A percentile compares a stretch with the other conserved stretches of the same genome.
phyloP scores from a whole-genome alignment of 1,140 invertebrate genomes.

The Melipona quadrifasciata region DNA sequence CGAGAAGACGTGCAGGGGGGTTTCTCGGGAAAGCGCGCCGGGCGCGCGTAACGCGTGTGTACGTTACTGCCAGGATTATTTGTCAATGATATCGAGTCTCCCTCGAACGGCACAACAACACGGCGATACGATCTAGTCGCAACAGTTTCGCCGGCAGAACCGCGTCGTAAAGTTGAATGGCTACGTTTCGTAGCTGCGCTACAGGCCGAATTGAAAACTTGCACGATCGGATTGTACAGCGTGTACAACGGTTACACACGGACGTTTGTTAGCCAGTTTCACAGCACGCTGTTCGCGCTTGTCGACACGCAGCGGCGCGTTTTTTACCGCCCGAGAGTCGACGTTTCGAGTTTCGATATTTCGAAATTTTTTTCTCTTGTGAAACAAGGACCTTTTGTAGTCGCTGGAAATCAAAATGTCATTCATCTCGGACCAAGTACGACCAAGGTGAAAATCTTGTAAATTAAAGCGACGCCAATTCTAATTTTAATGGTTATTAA shows the following conservation, averaged over 20 bases:
- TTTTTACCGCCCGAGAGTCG: too few species aligned
- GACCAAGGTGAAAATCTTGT: too few species aligned
- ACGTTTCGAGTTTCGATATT: too few species aligned
- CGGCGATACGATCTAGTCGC: constrained; percentile 13
- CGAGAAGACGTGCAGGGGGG: constrained; percentile 1
- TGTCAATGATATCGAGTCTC: constrained; percentile 37
- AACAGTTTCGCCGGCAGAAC: constrained; percentile 3
- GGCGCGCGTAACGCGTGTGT: neutral
- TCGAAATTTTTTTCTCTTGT: too few species aligned
- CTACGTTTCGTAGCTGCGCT: neutral
- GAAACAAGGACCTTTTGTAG: too few species aligned
- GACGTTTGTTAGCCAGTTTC: constrained; percentile 7
- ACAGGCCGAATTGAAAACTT: neutral
- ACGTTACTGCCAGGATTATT: constrained; percentile 27
- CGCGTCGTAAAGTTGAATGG: constrained; percentile 13
- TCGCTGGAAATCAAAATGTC: too few species aligned
- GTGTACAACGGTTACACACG: too few species aligned
- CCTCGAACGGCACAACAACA: neutral
- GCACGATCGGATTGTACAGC: neutral
- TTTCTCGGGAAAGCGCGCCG: neutral
- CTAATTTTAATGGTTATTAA: too few species aligned
- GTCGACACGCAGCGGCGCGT: neutral
- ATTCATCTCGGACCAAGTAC: too few species aligned
- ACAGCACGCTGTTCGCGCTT: neutral
- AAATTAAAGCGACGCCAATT: too few species aligned